Conservation (phyloP, 2,113 vertebrate species). For the Uria lomvia region DNA sequence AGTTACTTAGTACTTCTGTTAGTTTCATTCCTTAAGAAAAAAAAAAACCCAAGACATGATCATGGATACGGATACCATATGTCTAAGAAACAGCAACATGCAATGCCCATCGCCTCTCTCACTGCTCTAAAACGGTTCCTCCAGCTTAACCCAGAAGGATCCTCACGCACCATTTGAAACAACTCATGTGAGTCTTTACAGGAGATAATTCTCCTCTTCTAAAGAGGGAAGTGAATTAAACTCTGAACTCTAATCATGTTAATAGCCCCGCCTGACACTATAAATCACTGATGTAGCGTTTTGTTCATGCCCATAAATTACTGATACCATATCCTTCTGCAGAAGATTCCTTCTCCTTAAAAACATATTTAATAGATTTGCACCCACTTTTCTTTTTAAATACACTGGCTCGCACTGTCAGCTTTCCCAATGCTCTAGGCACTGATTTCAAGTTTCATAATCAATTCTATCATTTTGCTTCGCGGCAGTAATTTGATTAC, state of each 20-base stretch:
- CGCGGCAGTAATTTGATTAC: background rate
- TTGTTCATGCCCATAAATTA: background rate
- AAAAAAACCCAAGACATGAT: background rate
- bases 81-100: background rate
- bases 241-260: constrained; percentile 29
- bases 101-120: background rate
- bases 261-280: background rate
- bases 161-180: background rate
- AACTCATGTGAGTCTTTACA: background rate
- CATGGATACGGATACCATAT: background rate
- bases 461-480: constrained; percentile 53
- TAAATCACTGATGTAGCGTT: constrained; percentile 26
- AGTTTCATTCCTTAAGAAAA: background rate
- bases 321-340: background rate
- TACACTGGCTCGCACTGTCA: background rate
- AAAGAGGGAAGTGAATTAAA: constrained; percentile 34
- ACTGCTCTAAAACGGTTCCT: background rate
- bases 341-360: constrained; percentile 7
- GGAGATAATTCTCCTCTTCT: background rate
- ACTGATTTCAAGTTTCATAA: constrained; percentile 42
- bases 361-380: constrained; percentile 14
- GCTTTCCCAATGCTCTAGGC: constrained; percentile 4
- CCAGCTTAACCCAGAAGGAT: background rate
- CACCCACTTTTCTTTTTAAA: background rate
- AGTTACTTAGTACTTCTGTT: background rate